These are phyloP conservation scores for Nycticorax nycticorax DNA, from an alignment of 2,113 vertebrate species.

Conservation along the genomic window DNA sequence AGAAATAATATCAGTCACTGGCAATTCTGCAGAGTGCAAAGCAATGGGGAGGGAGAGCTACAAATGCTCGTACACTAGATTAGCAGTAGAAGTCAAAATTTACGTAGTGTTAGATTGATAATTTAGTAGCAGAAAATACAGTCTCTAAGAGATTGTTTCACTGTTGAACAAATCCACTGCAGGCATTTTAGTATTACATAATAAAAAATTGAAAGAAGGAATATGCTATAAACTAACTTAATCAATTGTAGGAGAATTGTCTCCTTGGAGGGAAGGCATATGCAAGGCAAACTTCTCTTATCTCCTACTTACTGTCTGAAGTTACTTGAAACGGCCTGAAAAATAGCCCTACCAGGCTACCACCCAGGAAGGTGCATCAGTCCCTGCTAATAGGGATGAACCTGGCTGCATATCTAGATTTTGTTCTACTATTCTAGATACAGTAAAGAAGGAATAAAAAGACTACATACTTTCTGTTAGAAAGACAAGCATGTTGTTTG, in stretches of 20 bases:
- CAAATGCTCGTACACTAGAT: neutral
- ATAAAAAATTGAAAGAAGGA: neutral
- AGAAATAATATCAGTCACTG: neutral
- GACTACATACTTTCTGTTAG: neutral
- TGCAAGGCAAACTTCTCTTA: neutral
- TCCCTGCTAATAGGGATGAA: neutral
- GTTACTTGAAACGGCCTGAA: neutral
- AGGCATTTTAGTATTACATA: neutral
- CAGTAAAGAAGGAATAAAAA: neutral
- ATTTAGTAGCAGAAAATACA: neutral
- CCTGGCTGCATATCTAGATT: neutral
- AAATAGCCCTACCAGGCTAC: neutral
- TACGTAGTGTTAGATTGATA: neutral
- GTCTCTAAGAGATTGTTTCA: neutral
- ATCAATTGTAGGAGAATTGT: neutral
- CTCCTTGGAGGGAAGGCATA: neutral
- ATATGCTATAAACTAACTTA: neutral
- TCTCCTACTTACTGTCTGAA: neutral
- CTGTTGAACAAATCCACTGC: neutral
- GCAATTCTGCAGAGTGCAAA: neutral
- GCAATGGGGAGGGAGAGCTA: neutral
- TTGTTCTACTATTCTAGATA: neutral
- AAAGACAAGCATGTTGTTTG: neutral
- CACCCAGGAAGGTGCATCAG: neutral
- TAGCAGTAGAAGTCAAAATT: neutral